Base-by-base conservation (phyloP, 2,888 invertebrate species). In the Parelbella ahira region DNA sequence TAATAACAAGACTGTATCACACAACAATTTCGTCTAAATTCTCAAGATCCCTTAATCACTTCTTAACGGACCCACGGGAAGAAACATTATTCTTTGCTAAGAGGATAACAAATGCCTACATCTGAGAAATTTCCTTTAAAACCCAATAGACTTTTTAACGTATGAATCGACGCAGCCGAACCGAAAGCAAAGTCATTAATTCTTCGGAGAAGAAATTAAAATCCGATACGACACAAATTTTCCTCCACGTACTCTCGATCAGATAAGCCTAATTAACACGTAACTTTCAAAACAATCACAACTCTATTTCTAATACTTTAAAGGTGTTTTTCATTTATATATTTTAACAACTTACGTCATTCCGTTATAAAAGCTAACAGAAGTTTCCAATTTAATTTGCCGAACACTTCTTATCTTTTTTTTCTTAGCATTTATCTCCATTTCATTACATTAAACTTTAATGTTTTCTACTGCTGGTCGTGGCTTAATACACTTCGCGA, bases 191-290 rank as follows among this genome's bases (percentile, higher is more conserved):
- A 77, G 68, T 81, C 84, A 79, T 86, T 84, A 83, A 83, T 84
- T 83, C 76, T 69, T 63, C 64, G 60, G 56, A 71, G 64, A 64
- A 83, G 82, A 83, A 84, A 84, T 84, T 83, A 83, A 86, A 86
- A 82, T 77, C 81, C 80, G 79, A 86, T 84, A 84, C 84, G 78
- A 82, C 80, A 80, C 80, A 81, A 82, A 83, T 78, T 80, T 78
- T 70, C 77, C 67, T 58, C 53, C 59, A 61, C 57, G 56, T 58
- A 42, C 19, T 11, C 21, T 8, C 18, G 11, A 29, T 12, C 18
- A 7, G n/a, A 8, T 11, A 54, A 44, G 48, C 51, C 56, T 48
- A 54, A 52, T 46, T 45, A 58, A 60, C 56, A 52, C 27, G 24
- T 29, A 23, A 21, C 29, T 38, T 45, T 36, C 20, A 19, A 10